These are phyloP conservation scores for Petroica traversi DNA, from an alignment of 2,113 vertebrate species.

Conservation along the genomic window DNA sequence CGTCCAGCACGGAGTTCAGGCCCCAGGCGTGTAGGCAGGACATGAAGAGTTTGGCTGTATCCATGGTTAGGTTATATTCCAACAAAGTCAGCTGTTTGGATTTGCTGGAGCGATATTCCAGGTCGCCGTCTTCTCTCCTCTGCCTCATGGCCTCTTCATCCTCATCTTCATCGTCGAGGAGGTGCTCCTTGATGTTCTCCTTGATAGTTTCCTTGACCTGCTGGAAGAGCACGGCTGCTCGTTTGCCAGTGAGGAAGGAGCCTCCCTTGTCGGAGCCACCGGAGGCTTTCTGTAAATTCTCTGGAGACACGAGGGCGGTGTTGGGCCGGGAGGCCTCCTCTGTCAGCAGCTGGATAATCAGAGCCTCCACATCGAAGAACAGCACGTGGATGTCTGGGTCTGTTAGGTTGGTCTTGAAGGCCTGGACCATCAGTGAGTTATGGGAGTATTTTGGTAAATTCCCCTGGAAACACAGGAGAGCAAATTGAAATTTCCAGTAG, in stretches of 20 bases:
- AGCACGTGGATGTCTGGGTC: constrained; percentile 95
- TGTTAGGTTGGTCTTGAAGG: constrained; percentile 92
- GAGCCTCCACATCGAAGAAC: constrained; percentile 96
- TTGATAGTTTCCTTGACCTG: constrained; percentile 99
- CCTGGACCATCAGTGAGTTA: constrained; percentile 94
- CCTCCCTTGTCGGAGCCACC: constrained; percentile 85
- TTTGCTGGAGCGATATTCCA: constrained; percentile 80
- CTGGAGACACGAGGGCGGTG: constrained; percentile 82
- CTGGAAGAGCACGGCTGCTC: constrained; percentile 88
- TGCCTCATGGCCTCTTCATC: constrained; percentile 86
- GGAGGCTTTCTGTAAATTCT: constrained; percentile 86
- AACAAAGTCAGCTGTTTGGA: constrained; percentile 89
- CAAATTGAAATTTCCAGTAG: rapidly evolving
- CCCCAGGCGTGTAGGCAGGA: constrained; percentile 98
- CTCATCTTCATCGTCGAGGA: constrained; percentile 92
- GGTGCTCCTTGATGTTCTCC: constrained; percentile 98
- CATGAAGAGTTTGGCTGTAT: constrained; percentile 98
- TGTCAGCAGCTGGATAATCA: constrained; percentile 95
- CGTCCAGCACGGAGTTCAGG: constrained; percentile 85
- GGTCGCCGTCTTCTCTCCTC: constrained; percentile 77
- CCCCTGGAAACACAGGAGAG: constrained; percentile 71
- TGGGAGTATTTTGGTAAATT: constrained; percentile 95
- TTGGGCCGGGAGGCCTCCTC: constrained; percentile 93
- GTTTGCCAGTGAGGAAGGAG: constrained; percentile 89
- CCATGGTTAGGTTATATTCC: constrained; percentile 97